These are phyloP conservation scores for Scaptomyza montana DNA, from an alignment of 1,140 invertebrate species.

Conservation along the genomic window DNA sequence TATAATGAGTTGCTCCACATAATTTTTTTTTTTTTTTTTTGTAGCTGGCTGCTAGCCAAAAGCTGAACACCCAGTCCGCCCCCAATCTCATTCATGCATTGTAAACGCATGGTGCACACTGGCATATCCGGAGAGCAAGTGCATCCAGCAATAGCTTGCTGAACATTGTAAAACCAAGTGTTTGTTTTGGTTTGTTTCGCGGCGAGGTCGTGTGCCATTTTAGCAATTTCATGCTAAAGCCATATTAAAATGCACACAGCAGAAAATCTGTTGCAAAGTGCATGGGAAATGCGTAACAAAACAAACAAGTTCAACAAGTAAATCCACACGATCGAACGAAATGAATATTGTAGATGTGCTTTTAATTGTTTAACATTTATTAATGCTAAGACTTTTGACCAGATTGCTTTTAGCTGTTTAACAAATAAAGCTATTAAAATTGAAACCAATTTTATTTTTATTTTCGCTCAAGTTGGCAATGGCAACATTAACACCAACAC, in stretches of 20 bases:
- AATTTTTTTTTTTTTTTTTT: background rate
- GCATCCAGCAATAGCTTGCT: slow-evolving; percentile 15
- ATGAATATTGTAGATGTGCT: too few relatives aligned
- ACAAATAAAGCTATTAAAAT: too few relatives aligned
- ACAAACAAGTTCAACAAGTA: slow-evolving; percentile 16
- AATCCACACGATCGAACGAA: background rate
- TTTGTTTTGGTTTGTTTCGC: slow-evolving; percentile 22
- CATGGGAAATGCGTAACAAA: slow-evolving; percentile 33
- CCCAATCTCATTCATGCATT: slow-evolving; percentile 5
- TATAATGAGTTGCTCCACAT: slow-evolving; percentile 26
- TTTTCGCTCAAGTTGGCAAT: background rate
- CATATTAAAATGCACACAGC: background rate
- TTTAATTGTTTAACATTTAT: too few relatives aligned
- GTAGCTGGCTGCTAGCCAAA: slow-evolving; percentile 30
- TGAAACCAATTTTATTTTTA: too few relatives aligned
- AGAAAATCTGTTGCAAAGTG: slow-evolving; percentile 19
- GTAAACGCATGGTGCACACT: background rate
- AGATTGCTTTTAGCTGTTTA: too few relatives aligned
- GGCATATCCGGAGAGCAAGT: slow-evolving; percentile 16
- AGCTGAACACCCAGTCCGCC: slow-evolving; percentile 8
- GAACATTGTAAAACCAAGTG: background rate
- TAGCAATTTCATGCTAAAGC: background rate
- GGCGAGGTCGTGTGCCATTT: slow-evolving; percentile 49
- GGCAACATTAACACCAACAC: slow-evolving; percentile 30
- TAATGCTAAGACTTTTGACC: too few relatives aligned